These are phyloP conservation scores for Chrysemys picta DNA, from an alignment of 2,113 vertebrate genomes.

Conservation along the genomic window DNA sequence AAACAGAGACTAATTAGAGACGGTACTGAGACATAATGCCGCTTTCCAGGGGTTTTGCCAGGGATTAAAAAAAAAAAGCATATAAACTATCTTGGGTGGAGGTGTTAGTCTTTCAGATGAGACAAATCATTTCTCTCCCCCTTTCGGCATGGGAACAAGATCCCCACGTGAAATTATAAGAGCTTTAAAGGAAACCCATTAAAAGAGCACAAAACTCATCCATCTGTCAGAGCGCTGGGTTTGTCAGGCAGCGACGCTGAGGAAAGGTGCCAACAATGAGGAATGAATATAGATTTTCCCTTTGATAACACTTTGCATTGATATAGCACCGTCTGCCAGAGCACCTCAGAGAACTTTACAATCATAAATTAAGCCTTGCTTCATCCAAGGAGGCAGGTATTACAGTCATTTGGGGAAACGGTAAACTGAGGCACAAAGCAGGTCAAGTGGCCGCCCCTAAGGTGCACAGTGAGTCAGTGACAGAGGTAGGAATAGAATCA, in stretches of 20 bases:
- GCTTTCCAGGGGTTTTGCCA: not conserved
- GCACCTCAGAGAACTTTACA: not conserved
- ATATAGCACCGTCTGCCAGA: accelerated
- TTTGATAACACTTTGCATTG: not conserved
- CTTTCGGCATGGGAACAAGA: accelerated
- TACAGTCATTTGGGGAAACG: not conserved
- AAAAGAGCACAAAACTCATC: accelerated
- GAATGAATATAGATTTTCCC: accelerated
- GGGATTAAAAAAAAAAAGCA: not conserved
- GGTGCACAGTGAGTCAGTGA: not conserved
- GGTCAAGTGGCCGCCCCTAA: not conserved
- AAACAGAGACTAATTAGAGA: not conserved
- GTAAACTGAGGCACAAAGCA: not conserved
- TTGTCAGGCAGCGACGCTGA: accelerated
- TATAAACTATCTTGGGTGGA: not conserved
- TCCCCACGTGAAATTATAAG: not conserved
- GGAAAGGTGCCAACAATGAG: not conserved
- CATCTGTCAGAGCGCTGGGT: accelerated
- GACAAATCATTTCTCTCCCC: not conserved
- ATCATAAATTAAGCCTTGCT: not conserved
- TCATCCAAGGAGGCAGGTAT: not conserved
- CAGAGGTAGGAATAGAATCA: not conserved
- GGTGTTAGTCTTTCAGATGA: not conserved
- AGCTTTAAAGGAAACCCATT: accelerated
- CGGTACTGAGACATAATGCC: not conserved